These are phyloP conservation scores for Bicyclus anynana DNA, from an alignment of 1,140 invertebrate genomes.

Conservation along the genomic window DNA sequence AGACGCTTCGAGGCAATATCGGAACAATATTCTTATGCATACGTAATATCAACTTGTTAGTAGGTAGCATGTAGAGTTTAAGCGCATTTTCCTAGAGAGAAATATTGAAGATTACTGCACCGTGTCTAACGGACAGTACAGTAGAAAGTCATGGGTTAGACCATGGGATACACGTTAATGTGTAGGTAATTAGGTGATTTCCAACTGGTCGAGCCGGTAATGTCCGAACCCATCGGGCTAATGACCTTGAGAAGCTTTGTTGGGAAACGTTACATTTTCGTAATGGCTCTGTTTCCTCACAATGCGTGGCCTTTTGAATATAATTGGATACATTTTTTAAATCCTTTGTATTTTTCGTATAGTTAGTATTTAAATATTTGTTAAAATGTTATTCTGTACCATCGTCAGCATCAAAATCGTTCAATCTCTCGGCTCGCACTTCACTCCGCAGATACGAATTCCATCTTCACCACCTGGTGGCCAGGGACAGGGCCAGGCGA, in stretches of 20 bases:
- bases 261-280: slow-evolving; percentile 15
- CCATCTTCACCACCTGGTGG: no score
- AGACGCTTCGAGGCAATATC: no score
- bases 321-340: not conserved
- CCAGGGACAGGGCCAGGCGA: no score
- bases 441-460: no score
- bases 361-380: no score
- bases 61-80: no score
- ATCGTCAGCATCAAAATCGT: no score
- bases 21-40: no score
- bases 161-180: not conserved
- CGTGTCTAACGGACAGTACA: not conserved
- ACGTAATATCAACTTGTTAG: no score
- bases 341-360: no score
- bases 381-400: no score
- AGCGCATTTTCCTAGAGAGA: not conserved
- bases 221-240: not conserved
- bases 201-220: not conserved
- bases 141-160: slow-evolving; percentile 8
- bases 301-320: not conserved
- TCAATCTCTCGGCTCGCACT: no score
- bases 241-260: slow-evolving; percentile 13
- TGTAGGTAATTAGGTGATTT: slow-evolving; percentile 16
- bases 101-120: not conserved
- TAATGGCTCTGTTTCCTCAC: slow-evolving; percentile 15